Evolutionary conservation across 2,888 invertebrate species (phyloP).

Genomic region (Timandra comae): DNA sequence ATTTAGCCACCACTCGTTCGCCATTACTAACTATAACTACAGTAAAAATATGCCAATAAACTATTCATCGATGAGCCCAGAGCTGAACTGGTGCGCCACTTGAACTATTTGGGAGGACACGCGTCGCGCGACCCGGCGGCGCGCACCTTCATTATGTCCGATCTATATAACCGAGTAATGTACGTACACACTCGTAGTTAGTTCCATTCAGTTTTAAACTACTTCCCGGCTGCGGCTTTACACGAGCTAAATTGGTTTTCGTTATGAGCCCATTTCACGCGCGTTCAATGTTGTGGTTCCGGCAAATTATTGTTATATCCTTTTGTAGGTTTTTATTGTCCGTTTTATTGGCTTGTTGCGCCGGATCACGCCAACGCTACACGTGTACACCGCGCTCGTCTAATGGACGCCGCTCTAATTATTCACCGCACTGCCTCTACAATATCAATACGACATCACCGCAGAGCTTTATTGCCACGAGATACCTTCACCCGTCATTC

Average conservation of each 20-base stretch:
- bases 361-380: background rate
- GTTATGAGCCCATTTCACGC: constrained; percentile 14
- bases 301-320: constrained; percentile 4
- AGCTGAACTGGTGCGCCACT: constrained; percentile 6
- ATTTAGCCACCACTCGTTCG: too few species aligned
- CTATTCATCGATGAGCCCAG: too few species aligned
- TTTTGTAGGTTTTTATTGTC: constrained; percentile 7
- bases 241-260: constrained; percentile 15
- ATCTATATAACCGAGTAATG: constrained; percentile 15
- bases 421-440: too few species aligned
- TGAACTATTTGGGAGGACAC: constrained; percentile 31
- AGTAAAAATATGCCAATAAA: too few species aligned
- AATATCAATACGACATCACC: too few species aligned
- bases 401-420: too few species aligned
- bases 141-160: constrained; percentile 30
- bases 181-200: too few species aligned
- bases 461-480: too few species aligned
- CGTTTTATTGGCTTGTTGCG: background rate
- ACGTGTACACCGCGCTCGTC: too few species aligned
- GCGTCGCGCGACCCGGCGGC: constrained; percentile 4
- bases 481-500: too few species aligned
- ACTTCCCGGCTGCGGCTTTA: constrained; percentile 10
- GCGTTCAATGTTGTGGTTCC: constrained; percentile 6
- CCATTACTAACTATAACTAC: too few species aligned
- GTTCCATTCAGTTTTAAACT: constrained; percentile 16